A percentile compares a stretch with the other conserved stretches of the same genome.
Evolutionary conservation across 2,113 vertebrate genomes (phyloP).

Genomic region (Picathartes gymnocephalus): DNA sequence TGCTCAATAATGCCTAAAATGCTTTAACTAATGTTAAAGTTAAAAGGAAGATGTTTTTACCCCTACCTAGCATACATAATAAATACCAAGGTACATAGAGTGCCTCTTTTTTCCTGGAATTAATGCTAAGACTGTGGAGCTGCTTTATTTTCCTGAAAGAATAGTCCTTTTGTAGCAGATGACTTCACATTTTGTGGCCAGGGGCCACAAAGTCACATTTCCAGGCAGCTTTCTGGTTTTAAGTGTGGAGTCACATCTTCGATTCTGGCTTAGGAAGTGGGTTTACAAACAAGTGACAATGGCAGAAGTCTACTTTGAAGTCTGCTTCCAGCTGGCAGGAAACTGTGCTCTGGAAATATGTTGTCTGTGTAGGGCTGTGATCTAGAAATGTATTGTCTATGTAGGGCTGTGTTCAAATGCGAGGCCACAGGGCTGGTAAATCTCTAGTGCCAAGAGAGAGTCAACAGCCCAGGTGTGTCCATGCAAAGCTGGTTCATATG

Average conservation of each 20-base stretch:
- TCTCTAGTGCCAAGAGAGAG: not conserved
- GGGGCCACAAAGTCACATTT: not conserved
- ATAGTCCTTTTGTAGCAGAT: not conserved
- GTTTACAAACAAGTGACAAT: not conserved
- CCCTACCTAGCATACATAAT: not conserved
- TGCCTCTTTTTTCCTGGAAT: not conserved
- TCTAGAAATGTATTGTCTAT: rapidly evolving
- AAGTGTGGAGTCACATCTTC: not conserved
- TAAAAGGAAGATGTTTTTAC: not conserved
- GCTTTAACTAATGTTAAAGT: not conserved
- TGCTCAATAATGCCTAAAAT: not conserved
- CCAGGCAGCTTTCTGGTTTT: not conserved
- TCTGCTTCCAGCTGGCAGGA: not conserved
- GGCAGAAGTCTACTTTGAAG: not conserved
- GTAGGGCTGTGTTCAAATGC: not conserved
- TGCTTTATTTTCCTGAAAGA: not conserved
- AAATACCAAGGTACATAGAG: not conserved
- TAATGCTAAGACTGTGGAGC: not conserved
- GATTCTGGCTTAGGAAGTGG: not conserved
- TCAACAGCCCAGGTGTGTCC: not conserved
- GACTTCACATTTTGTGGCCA: not conserved
- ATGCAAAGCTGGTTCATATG: not conserved
- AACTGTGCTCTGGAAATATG: not conserved
- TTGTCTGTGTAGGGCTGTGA: not conserved
- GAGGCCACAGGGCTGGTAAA: not conserved